Conservation (phyloP, 2,113 vertebrate species). For the Cardinalis cardinalis region DNA sequence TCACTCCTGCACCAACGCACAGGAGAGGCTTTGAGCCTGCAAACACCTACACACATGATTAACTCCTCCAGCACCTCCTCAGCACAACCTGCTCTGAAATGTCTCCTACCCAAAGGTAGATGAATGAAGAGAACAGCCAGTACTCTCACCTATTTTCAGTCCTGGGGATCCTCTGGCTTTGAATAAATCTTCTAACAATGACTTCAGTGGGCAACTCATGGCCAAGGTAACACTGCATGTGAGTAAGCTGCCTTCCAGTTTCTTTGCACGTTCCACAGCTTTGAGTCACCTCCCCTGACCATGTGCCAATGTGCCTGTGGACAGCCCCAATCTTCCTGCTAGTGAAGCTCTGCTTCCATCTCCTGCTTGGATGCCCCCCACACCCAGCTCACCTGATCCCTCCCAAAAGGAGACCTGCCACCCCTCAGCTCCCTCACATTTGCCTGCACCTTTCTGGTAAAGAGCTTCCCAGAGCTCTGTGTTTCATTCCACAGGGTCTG, state of each 20-base stretch:
- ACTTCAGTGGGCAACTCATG: not conserved
- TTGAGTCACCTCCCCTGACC: not conserved
- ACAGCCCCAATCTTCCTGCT: not conserved
- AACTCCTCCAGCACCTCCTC: not conserved
- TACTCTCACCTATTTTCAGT: not conserved
- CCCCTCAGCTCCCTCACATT: not conserved
- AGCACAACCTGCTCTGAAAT: not conserved
- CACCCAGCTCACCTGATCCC: not conserved
- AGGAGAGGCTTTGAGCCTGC: not conserved
- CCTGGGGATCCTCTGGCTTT: not conserved
- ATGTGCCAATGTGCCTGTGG: not conserved
- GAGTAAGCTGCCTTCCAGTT: not conserved
- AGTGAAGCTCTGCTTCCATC: not conserved
- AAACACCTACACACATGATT: not conserved
- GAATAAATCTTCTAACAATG: not conserved
- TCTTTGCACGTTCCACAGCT: not conserved
- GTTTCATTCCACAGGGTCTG: not conserved
- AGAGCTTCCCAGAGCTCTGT: not conserved
- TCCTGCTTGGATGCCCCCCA: not conserved
- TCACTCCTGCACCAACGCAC: not conserved
- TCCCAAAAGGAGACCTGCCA: not conserved
- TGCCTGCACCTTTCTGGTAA: not conserved
- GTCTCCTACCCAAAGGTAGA: not conserved
- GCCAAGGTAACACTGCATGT: fast-evolving
- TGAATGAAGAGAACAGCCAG: not conserved